phyloP scores from a whole-genome alignment of 1,140 invertebrate genomes.

The Bombus superbus region DNA sequence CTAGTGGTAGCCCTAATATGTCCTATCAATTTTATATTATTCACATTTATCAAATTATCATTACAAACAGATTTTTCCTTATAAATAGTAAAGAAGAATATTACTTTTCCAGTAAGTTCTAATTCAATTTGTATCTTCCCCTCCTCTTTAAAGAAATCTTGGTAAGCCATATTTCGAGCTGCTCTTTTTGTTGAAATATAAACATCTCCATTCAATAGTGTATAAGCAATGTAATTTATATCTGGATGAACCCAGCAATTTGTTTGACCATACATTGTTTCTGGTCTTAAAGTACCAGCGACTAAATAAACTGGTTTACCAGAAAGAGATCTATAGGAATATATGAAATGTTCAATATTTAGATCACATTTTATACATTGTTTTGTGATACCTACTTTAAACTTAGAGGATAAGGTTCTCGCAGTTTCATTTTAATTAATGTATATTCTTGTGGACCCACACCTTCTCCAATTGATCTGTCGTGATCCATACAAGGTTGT shows the following conservation, averaged over 20 bases:
- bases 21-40: slow-evolving; percentile 80
- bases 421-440: slow-evolving; percentile 96
- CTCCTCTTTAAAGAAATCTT: slow-evolving; percentile 93
- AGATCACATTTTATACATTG: neutral
- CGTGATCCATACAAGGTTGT: slow-evolving; percentile 99
- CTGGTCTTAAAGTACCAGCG: slow-evolving; percentile 98
- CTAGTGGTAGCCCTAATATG: slow-evolving; percentile 90
- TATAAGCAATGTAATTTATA: slow-evolving; percentile 95
- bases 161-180: slow-evolving; percentile 98
- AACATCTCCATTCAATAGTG: slow-evolving; percentile 87
- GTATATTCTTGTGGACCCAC: slow-evolving; percentile 99
- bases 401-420: slow-evolving; percentile 89
- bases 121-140: slow-evolving; percentile 89
- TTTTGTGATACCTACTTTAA: slow-evolving; percentile 83
- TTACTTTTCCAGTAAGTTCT: slow-evolving; percentile 89
- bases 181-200: slow-evolving; percentile 94
- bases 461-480: slow-evolving; percentile 97
- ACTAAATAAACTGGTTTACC: slow-evolving; percentile 91
- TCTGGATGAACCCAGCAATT: slow-evolving; percentile 99
- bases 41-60: slow-evolving; percentile 3
- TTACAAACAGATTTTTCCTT: neutral
- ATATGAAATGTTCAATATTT: slow-evolving; percentile 1
- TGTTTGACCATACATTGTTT: slow-evolving; percentile 99
- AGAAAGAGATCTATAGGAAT: slow-evolving; percentile 81
- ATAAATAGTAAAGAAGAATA: slow-evolving; percentile 36